A percentile compares a stretch with the other conserved stretches of the same genome.
Conservation (phyloP, 2,888 invertebrate species). For the Brachynemurus nebulosus region DNA sequence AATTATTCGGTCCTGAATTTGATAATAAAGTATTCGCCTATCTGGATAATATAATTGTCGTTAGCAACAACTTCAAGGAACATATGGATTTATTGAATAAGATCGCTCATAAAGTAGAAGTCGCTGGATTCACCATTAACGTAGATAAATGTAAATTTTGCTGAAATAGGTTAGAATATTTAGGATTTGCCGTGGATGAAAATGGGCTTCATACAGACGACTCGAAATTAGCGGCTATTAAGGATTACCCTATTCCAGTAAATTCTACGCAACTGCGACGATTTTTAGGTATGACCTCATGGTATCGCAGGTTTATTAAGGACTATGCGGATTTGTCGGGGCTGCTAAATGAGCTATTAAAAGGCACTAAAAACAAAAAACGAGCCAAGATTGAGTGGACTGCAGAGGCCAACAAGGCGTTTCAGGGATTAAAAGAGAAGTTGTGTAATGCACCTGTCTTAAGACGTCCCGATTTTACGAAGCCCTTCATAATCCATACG, state of each 20-base stretch:
- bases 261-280: constrained; percentile 17
- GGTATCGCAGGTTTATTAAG: constrained; percentile 22
- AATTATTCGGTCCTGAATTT: constrained; percentile 14
- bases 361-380: constrained; percentile 6
- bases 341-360: constrained; percentile 14
- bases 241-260: constrained; percentile 18
- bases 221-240: constrained; percentile 11
- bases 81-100: constrained; percentile 15
- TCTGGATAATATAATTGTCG: constrained; percentile 17
- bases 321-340: constrained; percentile 16
- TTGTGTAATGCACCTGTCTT: constrained; percentile 14
- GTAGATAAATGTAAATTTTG: constrained; percentile 17
- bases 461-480: constrained; percentile 15
- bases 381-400: constrained; percentile 7
- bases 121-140: background rate
- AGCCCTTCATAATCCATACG: constrained; percentile 11
- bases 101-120: constrained; percentile 2
- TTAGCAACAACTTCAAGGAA: constrained; percentile 14
- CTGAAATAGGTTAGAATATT: constrained; percentile 15
- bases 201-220: constrained; percentile 18
- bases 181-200: constrained; percentile 22
- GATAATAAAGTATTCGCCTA: constrained; percentile 13
- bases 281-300: constrained; percentile 23
- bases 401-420: constrained; percentile 5
- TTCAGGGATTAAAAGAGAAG: constrained; percentile 6